A percentile compares a stretch with the other conserved stretches of the same genome.
These are phyloP conservation scores for Ormia ochracea DNA, from an alignment of 2,888 invertebrate genomes.

Conservation along the genomic window DNA sequence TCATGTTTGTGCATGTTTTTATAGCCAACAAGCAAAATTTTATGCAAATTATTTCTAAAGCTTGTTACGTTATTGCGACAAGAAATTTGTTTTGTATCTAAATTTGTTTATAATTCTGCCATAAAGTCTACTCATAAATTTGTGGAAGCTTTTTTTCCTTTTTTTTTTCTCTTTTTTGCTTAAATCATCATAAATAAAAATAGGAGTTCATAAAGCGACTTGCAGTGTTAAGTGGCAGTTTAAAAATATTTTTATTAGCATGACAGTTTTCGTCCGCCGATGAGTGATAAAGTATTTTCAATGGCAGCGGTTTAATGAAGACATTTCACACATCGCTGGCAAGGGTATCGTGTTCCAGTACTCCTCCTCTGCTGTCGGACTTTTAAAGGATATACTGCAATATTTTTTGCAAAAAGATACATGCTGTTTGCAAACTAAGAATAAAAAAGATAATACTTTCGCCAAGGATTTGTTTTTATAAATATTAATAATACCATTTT, in stretches of 20 bases:
- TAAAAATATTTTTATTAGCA: neutral
- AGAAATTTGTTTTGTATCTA: slow-evolving; percentile 15
- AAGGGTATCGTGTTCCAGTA: neutral
- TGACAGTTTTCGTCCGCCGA: neutral
- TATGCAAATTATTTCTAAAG: neutral
- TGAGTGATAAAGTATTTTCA: neutral
- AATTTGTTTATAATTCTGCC: slow-evolving; percentile 3
- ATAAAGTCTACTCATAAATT: neutral
- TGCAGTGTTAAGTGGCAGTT: neutral
- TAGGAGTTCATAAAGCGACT: no score
- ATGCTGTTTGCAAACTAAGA: neutral
- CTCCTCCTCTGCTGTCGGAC: neutral
- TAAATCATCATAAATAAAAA: neutral
- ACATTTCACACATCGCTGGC: slow-evolving; percentile 17
- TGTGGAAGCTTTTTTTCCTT: no score
- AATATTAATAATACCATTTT: no score
- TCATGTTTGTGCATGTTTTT: neutral
- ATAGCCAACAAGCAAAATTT: neutral
- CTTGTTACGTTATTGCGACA: neutral
- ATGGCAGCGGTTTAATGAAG: slow-evolving; percentile 5
- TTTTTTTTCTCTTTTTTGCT: slow-evolving; percentile 10
- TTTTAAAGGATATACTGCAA: neutral
- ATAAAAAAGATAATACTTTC: no score
- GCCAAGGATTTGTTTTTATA: no score
- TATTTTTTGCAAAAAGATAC: neutral